These are phyloP conservation scores for Spinus olivaceus DNA, from an alignment of 2,797 vertebrate genomes.

Conservation along the genomic window DNA sequence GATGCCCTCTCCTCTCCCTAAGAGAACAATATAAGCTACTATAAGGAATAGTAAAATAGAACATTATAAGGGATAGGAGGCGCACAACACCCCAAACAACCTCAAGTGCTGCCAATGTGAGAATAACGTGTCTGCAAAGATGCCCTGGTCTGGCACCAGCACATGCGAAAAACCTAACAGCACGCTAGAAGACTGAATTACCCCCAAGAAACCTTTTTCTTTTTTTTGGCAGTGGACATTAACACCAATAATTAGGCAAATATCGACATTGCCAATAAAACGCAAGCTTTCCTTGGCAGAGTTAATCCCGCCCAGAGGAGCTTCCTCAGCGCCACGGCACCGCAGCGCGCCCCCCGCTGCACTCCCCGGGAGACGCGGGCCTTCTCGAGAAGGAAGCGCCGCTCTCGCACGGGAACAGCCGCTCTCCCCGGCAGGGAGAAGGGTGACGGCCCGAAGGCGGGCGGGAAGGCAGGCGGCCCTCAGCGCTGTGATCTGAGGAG, in stretches of 20 bases:
- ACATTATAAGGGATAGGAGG: neutral
- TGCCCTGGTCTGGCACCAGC: neutral
- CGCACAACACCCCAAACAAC: neutral
- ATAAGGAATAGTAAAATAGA: neutral
- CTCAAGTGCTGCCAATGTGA: neutral
- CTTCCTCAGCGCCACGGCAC: neutral
- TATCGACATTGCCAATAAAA: accelerated
- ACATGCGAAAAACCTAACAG: neutral
- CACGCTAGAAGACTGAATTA: neutral
- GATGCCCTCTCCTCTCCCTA: neutral
- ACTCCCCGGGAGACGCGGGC: accelerated
- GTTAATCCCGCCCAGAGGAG: accelerated
- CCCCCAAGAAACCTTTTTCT: neutral
- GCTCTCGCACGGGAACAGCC: neutral
- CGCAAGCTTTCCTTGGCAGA: accelerated
- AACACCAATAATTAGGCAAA: neutral
- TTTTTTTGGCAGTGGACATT: neutral
- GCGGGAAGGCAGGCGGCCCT: neutral
- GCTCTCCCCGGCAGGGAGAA: accelerated
- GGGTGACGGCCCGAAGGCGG: neutral
- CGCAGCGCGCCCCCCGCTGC: accelerated
- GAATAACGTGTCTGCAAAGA: neutral
- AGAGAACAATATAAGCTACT: too few relatives aligned
- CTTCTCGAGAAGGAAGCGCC: neutral
- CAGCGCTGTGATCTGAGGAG: neutral